Evolutionary conservation across 2,113 vertebrate species (phyloP), one percentile per base, ranked within the genome.

Genomic region (Oreochromis spilurus): DNA sequence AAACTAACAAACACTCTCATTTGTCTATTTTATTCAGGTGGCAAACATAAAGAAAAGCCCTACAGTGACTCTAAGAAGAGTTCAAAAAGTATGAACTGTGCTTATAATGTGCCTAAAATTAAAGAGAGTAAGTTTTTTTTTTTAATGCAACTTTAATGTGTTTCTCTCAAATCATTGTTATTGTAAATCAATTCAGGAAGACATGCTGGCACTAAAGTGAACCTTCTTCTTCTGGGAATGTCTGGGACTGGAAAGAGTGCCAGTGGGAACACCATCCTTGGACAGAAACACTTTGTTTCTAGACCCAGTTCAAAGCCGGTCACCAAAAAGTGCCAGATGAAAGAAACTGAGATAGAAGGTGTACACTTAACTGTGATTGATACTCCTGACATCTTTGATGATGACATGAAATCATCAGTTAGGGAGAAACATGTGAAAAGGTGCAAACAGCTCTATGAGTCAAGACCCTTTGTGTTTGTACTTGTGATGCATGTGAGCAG

Each of bases 381-480:
- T 52, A 52, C 17, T 5, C 50, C 50, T 5, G 50, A 52, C 4
- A 19, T 52, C 17, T 52, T 52, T 52, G 50, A 52, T 1, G 17
- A 19, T 52, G 50, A 5, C 48, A 52, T 17, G 7, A 17, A 52
- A 52, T 5, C 50, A 19, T 52, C 50, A 52, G 50, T 19, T 9
- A 52, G 17, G 50, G 50, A 52, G 2, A 55, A 55, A 55, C 53
- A 55, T 55, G 54, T 55, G 0, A 1, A 55, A 55, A 55, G 6
- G 11, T 55, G 54, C 21, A 7, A 55, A 13, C 11, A 55, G 21
- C 21, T 55, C 21, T 24, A 0, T 54, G 0, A 1, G 54, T 57
- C 54, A 7, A 12, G 0, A 14, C 12, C 0, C 2, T 26, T 0
- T 57, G 54, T 55, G 1, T 55, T 0, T 55, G 54, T 55, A 26